Percentiles rank a stretch among this genome's conserved stretches.
phyloP scores from a whole-genome alignment of 2,113 vertebrate genomes.

The Australoheros scitulus region DNA sequence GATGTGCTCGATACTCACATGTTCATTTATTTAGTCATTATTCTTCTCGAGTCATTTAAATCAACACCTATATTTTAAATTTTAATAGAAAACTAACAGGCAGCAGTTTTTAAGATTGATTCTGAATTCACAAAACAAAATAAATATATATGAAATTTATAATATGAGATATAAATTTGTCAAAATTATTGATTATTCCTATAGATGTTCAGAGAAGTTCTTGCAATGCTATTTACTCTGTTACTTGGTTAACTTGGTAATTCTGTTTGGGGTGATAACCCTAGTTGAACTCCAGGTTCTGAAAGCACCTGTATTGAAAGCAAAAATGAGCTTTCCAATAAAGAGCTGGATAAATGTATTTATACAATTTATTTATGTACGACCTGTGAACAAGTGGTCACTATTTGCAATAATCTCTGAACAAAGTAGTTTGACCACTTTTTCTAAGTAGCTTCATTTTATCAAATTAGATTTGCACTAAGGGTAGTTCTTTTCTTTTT shows the following conservation, averaged over 20 bases:
- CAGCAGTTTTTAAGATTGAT: background rate
- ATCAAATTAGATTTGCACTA: too few species aligned
- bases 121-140: background rate
- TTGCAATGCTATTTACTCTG: background rate
- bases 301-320: background rate
- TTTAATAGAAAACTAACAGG: background rate
- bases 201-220: background rate
- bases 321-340: background rate
- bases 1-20: conserved; percentile 26
- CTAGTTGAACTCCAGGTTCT: background rate
- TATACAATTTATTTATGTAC: background rate
- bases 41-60: background rate
- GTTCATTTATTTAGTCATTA: conserved; percentile 40
- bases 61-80: background rate
- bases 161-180: background rate
- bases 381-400: background rate
- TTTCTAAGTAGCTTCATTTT: background rate
- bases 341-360: background rate
- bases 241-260: rapidly evolving
- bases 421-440: background rate
- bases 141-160: too few species aligned
- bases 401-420: background rate
- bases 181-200: background rate
- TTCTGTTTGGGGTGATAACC: background rate
- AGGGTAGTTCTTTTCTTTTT: too few species aligned